Base-by-base conservation (phyloP, 1,140 invertebrate genomes). In the Dreissena rostriformis region DNA sequence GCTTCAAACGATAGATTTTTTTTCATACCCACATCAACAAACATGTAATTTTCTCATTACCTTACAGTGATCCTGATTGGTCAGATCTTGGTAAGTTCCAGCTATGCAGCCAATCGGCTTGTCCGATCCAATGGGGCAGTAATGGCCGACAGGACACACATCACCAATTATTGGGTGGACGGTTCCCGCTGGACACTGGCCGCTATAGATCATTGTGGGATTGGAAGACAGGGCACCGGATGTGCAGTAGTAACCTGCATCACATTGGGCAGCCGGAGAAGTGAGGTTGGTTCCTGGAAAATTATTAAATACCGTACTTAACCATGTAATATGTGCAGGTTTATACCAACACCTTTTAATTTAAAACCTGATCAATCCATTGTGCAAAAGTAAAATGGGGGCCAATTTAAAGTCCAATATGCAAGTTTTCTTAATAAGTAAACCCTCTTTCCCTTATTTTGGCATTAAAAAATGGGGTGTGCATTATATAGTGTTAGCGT, bases 161-260 rank as follows among this genome's bases (percentile, higher is more conserved):
- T 92, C 87, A 57, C 92, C 92, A 49, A 92, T 87, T 82, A 92
- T 90, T 78, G 91, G 92, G 76, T 92, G 91, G 29, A 91, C 87
- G 22, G 88, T 91, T 57, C 82, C 87, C 12, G 72, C 84, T 22
- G 91, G 92, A 87, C 92, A 92, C 81, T 92, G 91, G 39, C 78
- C 82, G 52, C 88, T 87, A 63, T 91, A 90, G 7, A 92, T 73
- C 88, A 91, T 89, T 24, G 92, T 66, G 29, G 92, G 91, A 79
- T 92, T 91, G 51, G 88, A 68, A 63, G 79, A 82, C 84, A 91
- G 87, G 7, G 79, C 90, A 6, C 91, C 91, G 2, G 91, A 92
- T 0, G 86, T 81, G 82, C 91, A 92, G 74, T 91, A 92, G 77
- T 90, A 90, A 0, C 92, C 92, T 19, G 86, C 86, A 22, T 68